Evolutionary conservation across 35 echinoderm and acorn worm species (phyloP).

Genomic region (Heliocidaris erythrogramma): DNA sequence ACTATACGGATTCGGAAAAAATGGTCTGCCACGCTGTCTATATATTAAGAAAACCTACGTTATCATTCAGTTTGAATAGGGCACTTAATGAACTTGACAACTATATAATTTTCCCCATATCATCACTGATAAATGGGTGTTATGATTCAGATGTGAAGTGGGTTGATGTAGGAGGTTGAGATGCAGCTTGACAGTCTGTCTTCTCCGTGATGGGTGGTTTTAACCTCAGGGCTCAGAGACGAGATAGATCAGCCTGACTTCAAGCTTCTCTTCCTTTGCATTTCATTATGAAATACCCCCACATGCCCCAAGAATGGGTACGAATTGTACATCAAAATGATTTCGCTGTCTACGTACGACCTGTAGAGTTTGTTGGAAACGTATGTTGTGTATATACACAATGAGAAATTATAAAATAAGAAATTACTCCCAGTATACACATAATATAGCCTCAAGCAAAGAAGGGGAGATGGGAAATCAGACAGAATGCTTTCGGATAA

Average conservation of each 20-base stretch:
- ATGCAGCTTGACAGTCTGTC: not conserved
- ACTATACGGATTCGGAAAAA: not conserved
- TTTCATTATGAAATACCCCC: slow-evolving; percentile 5
- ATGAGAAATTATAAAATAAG: not conserved
- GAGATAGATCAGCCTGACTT: slow-evolving; percentile 4
- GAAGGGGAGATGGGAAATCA: not conserved
- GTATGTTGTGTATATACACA: not conserved
- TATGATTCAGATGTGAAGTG: not conserved
- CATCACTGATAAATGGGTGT: not conserved
- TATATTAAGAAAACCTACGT: not conserved
- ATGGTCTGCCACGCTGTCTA: not conserved
- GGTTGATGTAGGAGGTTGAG: not conserved
- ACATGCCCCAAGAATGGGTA: not conserved
- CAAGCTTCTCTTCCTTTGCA: not conserved
- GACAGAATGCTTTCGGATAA: not conserved
- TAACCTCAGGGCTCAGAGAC: not conserved
- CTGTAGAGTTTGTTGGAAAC: not conserved
- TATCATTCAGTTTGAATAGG: not conserved
- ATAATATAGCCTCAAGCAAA: not conserved
- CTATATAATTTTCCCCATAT: not conserved
- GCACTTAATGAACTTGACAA: too few relatives aligned
- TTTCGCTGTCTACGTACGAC: not conserved
- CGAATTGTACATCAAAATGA: not conserved
- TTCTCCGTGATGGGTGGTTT: not conserved
- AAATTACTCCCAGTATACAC: not conserved